These are phyloP conservation scores for Cheilinus undulatus DNA, from an alignment of 2,113 vertebrate species.

Conservation along the genomic window DNA sequence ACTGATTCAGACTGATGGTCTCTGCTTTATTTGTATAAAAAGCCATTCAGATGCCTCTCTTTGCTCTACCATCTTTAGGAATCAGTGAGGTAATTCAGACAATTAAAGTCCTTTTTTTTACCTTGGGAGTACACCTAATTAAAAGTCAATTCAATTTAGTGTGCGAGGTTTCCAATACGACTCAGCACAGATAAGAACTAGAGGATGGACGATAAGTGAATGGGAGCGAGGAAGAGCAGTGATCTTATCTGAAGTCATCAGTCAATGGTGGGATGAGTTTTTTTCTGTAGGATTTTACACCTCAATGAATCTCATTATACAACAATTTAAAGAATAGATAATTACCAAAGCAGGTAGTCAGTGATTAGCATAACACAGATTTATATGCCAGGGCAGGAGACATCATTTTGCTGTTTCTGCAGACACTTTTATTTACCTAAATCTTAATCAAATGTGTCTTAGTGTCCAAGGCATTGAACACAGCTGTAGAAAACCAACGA, in stretches of 20 bases:
- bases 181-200: constrained; percentile 53
- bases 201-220: constrained; percentile 49
- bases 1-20: constrained; percentile 12
- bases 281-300: constrained; percentile 12
- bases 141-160: constrained; percentile 72
- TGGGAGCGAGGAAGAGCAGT: constrained; percentile 16
- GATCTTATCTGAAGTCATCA: constrained; percentile 60
- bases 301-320: constrained; percentile 3
- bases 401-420: no score
- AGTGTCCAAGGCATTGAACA: no score
- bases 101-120: constrained; percentile 74
- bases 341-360: constrained; percentile 1
- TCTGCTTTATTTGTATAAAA: constrained; percentile 35
- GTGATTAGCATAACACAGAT: constrained; percentile 27
- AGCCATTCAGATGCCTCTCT: constrained; percentile 15
- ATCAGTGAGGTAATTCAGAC: constrained; percentile 53
- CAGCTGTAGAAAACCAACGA: no score
- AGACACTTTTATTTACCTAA: no score
- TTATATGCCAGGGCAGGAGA: no score
- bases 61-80: constrained; percentile 23
- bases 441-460: no score
- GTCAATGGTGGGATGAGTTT: constrained; percentile 42
- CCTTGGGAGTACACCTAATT: constrained; percentile 65
- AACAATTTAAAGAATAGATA: constrained; percentile 10
- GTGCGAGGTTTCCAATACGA: constrained; percentile 54